Base-by-base conservation (phyloP, 2,797 vertebrate genomes). In the Enteromius trimaculatus region DNA sequence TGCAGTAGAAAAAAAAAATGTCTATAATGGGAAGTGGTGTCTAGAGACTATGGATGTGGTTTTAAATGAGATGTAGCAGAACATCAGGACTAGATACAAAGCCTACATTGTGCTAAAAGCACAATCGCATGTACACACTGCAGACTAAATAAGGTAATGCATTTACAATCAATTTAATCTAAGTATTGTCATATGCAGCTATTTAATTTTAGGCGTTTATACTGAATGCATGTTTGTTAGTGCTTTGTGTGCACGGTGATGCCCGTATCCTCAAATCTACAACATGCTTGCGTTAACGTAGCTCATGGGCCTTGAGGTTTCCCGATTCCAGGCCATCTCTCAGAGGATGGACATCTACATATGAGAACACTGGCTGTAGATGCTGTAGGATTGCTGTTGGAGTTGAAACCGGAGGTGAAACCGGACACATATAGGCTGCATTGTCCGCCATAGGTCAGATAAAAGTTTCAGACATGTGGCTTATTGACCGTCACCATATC, bases 401-500 rank as follows among this genome's bases (percentile, higher is more conserved):
- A n/a, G n/a, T n/a, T n/a, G n/a, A n/a, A n/a, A n/a, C n/a, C n/a
- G n/a, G n/a, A n/a, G n/a, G n/a, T n/a, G 31, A 66, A 82, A 75
- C 62, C 6, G 66, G 71, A 65, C 16, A 13, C 14, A n/a, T 21
- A 5, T 6, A 2, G 26, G 11, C 51, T 58, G 19, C 29, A n/a
- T 47, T 17, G 26, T 71, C 66, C 39, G 51, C 51, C 23, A 39
- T 39, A 60, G 51, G 14, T 16, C 77, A 39, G 21, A 39, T 70
- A 31, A 70, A n/a, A 8, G n/a, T 62, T 71, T 83, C 37, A 60
- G 10, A 77, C 34, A 23, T 83, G 47, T 53, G 55, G 19, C 34
- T 83, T 60, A 58, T 83, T 77, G 74, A 58, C 23, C 19, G 26
- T 58, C 49, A 34, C 8, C 68, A 49, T 34, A 55, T 58, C 62